Percentiles rank a stretch among this genome's conserved stretches.
Conservation (phyloP, 2,888 invertebrate species). For the Halictus ligatus region DNA sequence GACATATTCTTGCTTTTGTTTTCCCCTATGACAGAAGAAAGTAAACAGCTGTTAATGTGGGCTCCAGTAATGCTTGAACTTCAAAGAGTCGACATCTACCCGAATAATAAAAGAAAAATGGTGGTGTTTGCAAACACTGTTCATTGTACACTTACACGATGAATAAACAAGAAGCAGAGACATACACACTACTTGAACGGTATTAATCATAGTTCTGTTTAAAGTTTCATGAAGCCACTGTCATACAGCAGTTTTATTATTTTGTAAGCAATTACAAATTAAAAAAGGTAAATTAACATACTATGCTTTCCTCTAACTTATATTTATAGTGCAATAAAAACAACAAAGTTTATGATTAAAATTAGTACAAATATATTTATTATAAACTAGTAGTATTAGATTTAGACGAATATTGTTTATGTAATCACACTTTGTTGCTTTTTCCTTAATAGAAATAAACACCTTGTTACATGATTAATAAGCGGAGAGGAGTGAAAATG, state of each 20-base stretch:
- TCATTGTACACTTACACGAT: not conserved
- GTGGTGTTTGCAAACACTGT: not conserved
- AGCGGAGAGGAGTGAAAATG: conserved; percentile 59
- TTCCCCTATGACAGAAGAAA: conserved; percentile 54
- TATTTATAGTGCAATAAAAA: conserved; percentile 75
- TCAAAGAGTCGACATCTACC: not conserved
- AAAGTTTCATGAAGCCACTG: conserved; percentile 65
- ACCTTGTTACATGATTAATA: conserved; percentile 72
- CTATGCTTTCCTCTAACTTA: conserved; percentile 70
- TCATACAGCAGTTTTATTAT: conserved; percentile 70
- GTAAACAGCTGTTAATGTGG: conserved; percentile 35
- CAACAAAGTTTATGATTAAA: conserved; percentile 77
- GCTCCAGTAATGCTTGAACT: conserved; percentile 24
- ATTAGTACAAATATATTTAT: conserved; percentile 79
- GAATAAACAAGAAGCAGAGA: not conserved
- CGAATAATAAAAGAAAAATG: conserved; percentile 8
- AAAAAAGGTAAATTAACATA: conserved; percentile 70
- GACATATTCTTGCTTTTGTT: conserved; percentile 58
- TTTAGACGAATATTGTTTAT: conserved; percentile 71
- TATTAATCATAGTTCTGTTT: conserved; percentile 42
- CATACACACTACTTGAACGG: conserved; percentile 27
- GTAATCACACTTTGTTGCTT: conserved; percentile 76
- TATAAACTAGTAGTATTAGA: conserved; percentile 73
- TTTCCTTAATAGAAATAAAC: conserved; percentile 72
- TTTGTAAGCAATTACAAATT: conserved; percentile 72